phyloP scores from a whole-genome alignment of 2,888 invertebrate species.

The Dicyrtomina minuta region DNA sequence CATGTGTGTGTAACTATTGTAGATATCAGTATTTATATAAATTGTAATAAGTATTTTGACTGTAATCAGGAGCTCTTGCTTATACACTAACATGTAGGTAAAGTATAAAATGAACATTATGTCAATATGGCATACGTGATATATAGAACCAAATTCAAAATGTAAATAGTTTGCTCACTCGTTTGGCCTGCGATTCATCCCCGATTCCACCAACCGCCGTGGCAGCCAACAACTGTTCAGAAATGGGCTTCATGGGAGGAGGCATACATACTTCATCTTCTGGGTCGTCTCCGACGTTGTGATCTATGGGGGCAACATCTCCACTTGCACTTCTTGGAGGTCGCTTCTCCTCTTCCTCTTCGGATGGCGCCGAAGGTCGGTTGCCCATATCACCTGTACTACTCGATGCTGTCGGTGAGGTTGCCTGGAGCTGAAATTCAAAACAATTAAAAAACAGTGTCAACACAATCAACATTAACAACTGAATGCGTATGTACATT shows the following conservation, averaged over 20 bases:
- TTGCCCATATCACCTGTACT: slow-evolving; percentile 61
- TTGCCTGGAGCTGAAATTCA: slow-evolving; percentile 57
- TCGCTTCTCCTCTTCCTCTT: slow-evolving; percentile 56
- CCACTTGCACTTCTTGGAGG: slow-evolving; percentile 46
- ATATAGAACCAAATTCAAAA: not conserved
- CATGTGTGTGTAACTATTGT: no score
- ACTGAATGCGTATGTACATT: no score
- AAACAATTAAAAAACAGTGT: slow-evolving; percentile 7
- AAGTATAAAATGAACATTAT: not conserved
- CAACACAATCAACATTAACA: no score
- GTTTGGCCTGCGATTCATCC: slow-evolving; percentile 62
- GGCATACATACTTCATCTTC: slow-evolving; percentile 84
- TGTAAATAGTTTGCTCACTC: slow-evolving; percentile 60
- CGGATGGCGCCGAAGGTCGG: slow-evolving; percentile 55
- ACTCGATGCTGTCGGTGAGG: slow-evolving; percentile 47
- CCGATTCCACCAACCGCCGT: slow-evolving; percentile 56
- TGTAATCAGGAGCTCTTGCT: no score
- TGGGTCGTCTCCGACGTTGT: slow-evolving; percentile 66
- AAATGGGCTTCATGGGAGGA: slow-evolving; percentile 94
- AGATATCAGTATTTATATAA: no score
- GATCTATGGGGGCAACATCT: slow-evolving; percentile 41
- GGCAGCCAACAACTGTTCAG: slow-evolving; percentile 65
- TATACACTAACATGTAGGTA: no score
- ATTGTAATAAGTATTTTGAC: no score
- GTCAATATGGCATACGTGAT: not conserved